Conservation (phyloP, 2,113 vertebrate species). For the Pedetes capensis region DNA sequence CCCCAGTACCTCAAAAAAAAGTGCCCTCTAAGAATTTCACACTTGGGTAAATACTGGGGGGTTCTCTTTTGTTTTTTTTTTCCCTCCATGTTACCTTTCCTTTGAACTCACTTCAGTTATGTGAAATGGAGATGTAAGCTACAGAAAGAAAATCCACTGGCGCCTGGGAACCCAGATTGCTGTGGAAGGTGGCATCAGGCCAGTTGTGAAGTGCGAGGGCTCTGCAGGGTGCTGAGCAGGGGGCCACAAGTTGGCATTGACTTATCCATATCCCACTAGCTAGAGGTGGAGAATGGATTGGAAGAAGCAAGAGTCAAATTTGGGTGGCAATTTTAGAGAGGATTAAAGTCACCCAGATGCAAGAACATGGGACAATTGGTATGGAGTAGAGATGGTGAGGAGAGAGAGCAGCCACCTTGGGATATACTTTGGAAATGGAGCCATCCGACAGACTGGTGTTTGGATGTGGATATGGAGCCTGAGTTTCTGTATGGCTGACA, state of each 20-base stretch:
- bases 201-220: background rate
- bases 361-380: background rate
- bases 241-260: background rate
- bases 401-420: background rate
- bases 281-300: background rate
- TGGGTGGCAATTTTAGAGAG: fast-evolving
- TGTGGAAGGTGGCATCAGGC: fast-evolving
- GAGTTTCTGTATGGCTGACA: background rate
- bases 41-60: background rate
- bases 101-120: background rate
- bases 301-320: background rate
- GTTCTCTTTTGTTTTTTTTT: background rate
- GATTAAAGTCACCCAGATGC: background rate
- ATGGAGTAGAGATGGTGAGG: no score
- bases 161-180: fast-evolving
- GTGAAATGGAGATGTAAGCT: background rate
- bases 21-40: background rate
- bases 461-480: background rate
- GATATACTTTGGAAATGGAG: background rate
- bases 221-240: background rate
- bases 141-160: background rate
- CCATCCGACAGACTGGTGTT: background rate
- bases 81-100: background rate
- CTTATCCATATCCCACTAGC: background rate
- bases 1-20: no score